Evolutionary conservation across 2,797 vertebrate genomes (phyloP).

Genomic region (Sardinella longiceps): DNA sequence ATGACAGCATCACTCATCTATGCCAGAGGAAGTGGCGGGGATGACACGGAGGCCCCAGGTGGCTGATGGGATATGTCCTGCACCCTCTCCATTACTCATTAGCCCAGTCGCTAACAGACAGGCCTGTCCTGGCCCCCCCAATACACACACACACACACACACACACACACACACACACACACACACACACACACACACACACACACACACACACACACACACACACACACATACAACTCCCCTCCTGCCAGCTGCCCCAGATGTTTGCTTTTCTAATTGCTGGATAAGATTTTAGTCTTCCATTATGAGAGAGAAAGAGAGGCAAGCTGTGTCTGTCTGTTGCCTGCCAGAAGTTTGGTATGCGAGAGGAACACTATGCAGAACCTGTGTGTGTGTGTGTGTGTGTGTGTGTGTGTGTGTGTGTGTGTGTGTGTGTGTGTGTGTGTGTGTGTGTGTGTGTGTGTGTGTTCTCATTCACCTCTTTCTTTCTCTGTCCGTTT

Average conservation of each 20-base stretch:
- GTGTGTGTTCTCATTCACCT: not conserved
- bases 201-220: conserved; percentile 31
- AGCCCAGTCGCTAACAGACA: conserved; percentile 26
- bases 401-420: not conserved
- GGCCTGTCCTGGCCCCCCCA: conserved; percentile 17
- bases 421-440: not conserved
- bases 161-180: no score
- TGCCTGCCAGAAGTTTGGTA: conserved; percentile 23
- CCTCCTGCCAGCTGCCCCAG: conserved; percentile 50
- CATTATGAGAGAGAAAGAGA: not conserved
- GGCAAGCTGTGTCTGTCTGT: conserved; percentile 5
- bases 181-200: conserved; percentile 33
- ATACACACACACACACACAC: conserved; percentile 40
- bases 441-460: conserved; percentile 2
- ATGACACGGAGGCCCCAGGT: conserved; percentile 74
- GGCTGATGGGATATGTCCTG: conserved; percentile 68
- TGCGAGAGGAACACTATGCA: conserved; percentile 34
- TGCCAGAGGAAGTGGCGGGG: conserved; percentile 84
- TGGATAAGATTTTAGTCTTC: conserved; percentile 41
- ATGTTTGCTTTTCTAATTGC: conserved; percentile 58
- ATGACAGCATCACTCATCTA: conserved; percentile 81
- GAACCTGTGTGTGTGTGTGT: not conserved
- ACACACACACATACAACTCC: not conserved
- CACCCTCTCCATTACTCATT: conserved; percentile 54
- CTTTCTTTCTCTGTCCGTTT: not conserved